Evolutionary conservation across 1,140 invertebrate species (phyloP).

Genomic region (Olivierus martensii): DNA sequence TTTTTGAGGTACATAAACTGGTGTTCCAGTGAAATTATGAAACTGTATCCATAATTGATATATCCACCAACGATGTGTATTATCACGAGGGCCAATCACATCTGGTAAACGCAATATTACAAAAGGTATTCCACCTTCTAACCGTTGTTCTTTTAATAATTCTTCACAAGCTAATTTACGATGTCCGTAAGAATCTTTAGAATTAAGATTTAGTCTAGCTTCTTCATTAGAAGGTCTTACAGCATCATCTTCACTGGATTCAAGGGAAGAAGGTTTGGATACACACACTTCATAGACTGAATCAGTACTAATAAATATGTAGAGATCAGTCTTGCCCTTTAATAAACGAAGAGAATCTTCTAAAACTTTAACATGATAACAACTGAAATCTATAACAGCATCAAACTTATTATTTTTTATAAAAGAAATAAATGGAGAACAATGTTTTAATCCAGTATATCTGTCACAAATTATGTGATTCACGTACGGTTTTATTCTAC

Average conservation of each 20-base stretch:
- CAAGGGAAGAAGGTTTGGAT: neutral
- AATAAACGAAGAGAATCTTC: slow-evolving; percentile 26
- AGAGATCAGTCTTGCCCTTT: slow-evolving; percentile 26
- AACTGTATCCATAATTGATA: slow-evolving; percentile 37
- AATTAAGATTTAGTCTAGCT: slow-evolving; percentile 13
- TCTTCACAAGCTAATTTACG: slow-evolving; percentile 34
- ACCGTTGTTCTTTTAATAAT: slow-evolving; percentile 20
- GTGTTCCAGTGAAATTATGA: slow-evolving; percentile 21
- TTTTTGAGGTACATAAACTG: slow-evolving; percentile 27
- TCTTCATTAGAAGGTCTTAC: slow-evolving; percentile 27
- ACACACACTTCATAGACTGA: slow-evolving; percentile 38
- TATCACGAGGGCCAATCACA: slow-evolving; percentile 36
- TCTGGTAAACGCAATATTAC: slow-evolving; percentile 35
- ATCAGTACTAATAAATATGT: slow-evolving; percentile 37
- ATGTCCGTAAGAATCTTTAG: slow-evolving; percentile 32
- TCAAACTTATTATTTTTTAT: slow-evolving; percentile 25
- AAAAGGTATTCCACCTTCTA: slow-evolving; percentile 26
- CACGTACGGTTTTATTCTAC: slow-evolving; percentile 29
- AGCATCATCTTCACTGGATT: slow-evolving; percentile 26
- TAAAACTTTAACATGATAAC: slow-evolving; percentile 29
- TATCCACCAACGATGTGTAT: slow-evolving; percentile 35
- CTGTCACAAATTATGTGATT: slow-evolving; percentile 31
- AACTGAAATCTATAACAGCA: slow-evolving; percentile 36
- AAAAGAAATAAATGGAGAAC: too few species aligned
- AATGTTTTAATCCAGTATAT: slow-evolving; percentile 22